Evolutionary conservation across 2,113 vertebrate species (phyloP).

Genomic region (Carettochelys insculpta): DNA sequence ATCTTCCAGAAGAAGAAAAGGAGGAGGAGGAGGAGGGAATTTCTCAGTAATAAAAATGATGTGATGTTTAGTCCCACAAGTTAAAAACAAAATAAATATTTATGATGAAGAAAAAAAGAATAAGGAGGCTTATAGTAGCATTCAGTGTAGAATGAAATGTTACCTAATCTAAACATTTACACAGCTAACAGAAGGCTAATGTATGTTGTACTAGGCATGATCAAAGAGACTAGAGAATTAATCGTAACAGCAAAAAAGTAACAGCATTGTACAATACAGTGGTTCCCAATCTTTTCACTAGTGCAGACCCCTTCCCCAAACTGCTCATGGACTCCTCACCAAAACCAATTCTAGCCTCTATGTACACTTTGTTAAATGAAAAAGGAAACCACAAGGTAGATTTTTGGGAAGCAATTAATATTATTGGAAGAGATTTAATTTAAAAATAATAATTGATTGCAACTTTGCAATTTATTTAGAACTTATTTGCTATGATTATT

Average conservation of each 20-base stretch:
- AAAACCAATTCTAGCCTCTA: no score
- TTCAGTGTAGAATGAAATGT: constrained; percentile 69
- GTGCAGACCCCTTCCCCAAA: no score
- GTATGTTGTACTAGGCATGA: constrained; percentile 49
- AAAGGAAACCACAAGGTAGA: no score
- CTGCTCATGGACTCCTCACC: no score
- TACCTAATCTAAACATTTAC: constrained; percentile 72
- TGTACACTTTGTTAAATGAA: no score
- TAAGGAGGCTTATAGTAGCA: constrained; percentile 69
- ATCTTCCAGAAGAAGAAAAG: constrained; percentile 71
- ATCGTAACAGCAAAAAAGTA: background rate
- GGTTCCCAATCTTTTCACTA: no score
- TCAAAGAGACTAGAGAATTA: constrained; percentile 59
- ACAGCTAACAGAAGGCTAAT: constrained; percentile 61
- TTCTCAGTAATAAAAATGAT: constrained; percentile 66
- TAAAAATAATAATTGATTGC: no score
- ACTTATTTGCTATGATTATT: no score
- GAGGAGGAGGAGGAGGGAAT: constrained; percentile 48
- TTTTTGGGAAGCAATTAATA: no score
- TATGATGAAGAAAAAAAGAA: constrained; percentile 67
- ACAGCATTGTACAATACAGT: background rate
- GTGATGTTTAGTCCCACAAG: constrained; percentile 70
- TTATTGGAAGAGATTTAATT: no score
- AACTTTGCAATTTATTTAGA: no score
- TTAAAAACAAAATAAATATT: constrained; percentile 75